A percentile compares a stretch with the other conserved stretches of the same genome.
phyloP scores from a whole-genome alignment of 2,888 invertebrate species.

The Cryptus viduatorius region DNA sequence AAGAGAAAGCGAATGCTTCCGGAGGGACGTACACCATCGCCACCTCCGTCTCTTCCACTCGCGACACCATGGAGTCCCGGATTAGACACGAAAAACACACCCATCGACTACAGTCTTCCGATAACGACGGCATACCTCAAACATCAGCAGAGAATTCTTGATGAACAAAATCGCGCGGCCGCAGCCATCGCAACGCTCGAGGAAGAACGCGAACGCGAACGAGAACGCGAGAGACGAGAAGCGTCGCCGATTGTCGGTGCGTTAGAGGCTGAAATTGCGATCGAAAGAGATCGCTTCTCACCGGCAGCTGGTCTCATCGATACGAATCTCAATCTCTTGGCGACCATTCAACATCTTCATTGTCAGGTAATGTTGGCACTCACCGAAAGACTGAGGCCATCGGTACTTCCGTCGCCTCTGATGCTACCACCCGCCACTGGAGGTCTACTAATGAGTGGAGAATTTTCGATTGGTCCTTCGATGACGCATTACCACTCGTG shows the following conservation, averaged over 20 bases:
- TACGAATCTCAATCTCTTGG: constrained; percentile 82
- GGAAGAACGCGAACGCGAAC: constrained; percentile 66
- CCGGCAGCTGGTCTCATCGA: constrained; percentile 83
- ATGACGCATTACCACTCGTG: constrained; percentile 78
- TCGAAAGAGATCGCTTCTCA: constrained; percentile 79
- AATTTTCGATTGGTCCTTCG: constrained; percentile 76
- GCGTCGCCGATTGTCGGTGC: constrained; percentile 38
- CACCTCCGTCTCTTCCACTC: constrained; percentile 78
- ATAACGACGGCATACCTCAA: constrained; percentile 96
- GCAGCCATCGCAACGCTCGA: constrained; percentile 41
- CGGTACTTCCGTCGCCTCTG: constrained; percentile 77
- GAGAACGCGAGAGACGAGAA: neutral
- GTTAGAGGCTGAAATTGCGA: constrained; percentile 28
- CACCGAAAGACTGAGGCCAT: constrained; percentile 82
- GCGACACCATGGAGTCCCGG: constrained; percentile 83
- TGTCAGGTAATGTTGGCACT: constrained; percentile 84
- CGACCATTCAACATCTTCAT: constrained; percentile 83
- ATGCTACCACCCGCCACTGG: constrained; percentile 75
- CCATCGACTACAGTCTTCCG: constrained; percentile 93
- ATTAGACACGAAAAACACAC: constrained; percentile 81
- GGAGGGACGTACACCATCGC: constrained; percentile 82
- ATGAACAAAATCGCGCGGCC: constrained; percentile 86
- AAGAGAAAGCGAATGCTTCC: constrained; percentile 82
- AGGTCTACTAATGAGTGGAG: constrained; percentile 74
- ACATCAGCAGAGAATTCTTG: constrained; percentile 91